Evolutionary conservation across 2,888 invertebrate genomes (phyloP).

Genomic region (Tholera decimalis): DNA sequence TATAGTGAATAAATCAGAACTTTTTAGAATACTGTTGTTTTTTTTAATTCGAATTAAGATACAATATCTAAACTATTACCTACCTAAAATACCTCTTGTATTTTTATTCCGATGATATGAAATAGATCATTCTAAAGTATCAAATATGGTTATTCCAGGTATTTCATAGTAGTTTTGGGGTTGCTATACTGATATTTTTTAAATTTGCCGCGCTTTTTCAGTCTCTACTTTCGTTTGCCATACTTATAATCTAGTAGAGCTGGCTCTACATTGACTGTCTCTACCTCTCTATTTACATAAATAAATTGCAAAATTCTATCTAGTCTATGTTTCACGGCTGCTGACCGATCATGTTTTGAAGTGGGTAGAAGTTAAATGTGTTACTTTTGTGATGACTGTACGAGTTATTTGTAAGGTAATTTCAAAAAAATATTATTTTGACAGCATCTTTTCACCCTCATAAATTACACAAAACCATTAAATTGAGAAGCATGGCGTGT

Average conservation of each 20-base stretch:
- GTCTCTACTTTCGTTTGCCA: no score
- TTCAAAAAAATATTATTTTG: slow-evolving; percentile 61
- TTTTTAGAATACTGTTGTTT: no score
- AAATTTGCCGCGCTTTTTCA: no score
- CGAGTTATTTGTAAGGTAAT: slow-evolving; percentile 89
- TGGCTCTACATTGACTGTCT: slow-evolving; percentile 12
- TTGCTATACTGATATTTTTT: no score
- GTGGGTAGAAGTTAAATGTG: slow-evolving; percentile 86
- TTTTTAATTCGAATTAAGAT: no score
- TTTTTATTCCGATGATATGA: no score
- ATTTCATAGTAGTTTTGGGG: no score
- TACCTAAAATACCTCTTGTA: no score
- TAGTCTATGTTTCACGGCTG: slow-evolving; percentile 73
- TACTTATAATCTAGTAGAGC: neutral
- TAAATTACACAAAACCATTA: slow-evolving; percentile 32
- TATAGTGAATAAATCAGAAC: no score
- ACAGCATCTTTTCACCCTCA: slow-evolving; percentile 20
- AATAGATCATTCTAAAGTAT: no score
- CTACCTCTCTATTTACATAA: slow-evolving; percentile 22
- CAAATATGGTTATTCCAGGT: no score
- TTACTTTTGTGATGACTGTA: slow-evolving; percentile 90
- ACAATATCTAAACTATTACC: no score
- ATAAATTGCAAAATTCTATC: slow-evolving; percentile 59
- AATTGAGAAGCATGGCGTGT: slow-evolving; percentile 50
- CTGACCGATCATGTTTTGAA: slow-evolving; percentile 90